Evolutionary conservation across 2,888 invertebrate species (phyloP).

Genomic region (Sturmia bella): DNA sequence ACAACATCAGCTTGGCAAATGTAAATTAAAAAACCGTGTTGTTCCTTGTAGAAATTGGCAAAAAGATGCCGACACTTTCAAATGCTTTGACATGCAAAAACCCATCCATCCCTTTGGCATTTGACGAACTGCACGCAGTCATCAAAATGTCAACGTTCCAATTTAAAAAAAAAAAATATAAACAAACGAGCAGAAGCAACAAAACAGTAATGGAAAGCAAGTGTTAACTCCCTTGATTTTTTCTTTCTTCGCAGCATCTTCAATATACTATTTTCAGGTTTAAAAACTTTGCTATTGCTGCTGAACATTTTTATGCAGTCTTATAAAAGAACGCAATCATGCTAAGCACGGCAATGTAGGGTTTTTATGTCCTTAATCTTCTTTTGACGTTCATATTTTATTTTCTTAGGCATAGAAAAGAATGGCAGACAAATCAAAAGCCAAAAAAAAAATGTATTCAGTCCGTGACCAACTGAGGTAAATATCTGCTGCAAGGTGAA

Average conservation of each 20-base stretch:
- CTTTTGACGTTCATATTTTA: too few species aligned
- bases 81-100: constrained; percentile 69
- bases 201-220: constrained; percentile 19
- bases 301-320: constrained; percentile 16
- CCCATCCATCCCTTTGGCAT: constrained; percentile 45
- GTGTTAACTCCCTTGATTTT: constrained; percentile 48
- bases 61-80: constrained; percentile 67
- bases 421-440: too few species aligned
- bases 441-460: too few species aligned
- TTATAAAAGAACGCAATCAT: not conserved
- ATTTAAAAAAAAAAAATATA: constrained; percentile 45
- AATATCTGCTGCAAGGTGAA: too few species aligned
- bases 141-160: constrained; percentile 68
- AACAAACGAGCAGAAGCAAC: not conserved
- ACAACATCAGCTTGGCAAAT: constrained; percentile 34
- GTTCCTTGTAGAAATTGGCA: constrained; percentile 50
- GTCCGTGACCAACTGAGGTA: too few species aligned
- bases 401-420: too few species aligned
- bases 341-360: too few species aligned
- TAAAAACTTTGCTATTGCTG: not conserved
- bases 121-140: constrained; percentile 64
- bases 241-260: constrained; percentile 14
- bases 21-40: constrained; percentile 63
- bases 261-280: constrained; percentile 10
- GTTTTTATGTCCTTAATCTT: too few species aligned